phyloP scores from a whole-genome alignment of 2,797 vertebrate genomes.

The Anableps anableps region DNA sequence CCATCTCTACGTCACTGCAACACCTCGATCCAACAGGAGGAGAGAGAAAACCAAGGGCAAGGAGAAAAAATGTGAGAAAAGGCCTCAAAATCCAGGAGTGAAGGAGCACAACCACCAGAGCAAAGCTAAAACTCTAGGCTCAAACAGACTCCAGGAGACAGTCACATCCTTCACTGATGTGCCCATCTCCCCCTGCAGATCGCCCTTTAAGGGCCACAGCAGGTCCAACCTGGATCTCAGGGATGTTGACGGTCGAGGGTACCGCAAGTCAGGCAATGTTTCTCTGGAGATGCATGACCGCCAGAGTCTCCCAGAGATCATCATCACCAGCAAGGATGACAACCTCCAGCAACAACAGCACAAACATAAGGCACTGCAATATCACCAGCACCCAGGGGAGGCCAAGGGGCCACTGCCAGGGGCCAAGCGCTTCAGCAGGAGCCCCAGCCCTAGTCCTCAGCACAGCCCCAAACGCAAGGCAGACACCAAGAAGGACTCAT shows the following conservation, averaged over 20 bases:
- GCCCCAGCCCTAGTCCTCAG: constrained; percentile 18
- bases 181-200: constrained; percentile 85
- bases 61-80: constrained; percentile 62
- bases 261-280: constrained; percentile 35
- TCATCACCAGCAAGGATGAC: constrained; percentile 74
- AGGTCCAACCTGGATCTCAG: constrained; percentile 83
- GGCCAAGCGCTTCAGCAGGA: constrained; percentile 19
- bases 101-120: constrained; percentile 57
- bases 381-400: constrained; percentile 14
- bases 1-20: constrained; percentile 58
- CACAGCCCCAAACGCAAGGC: constrained; percentile 48
- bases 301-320: constrained; percentile 74
- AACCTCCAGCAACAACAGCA: constrained; percentile 39
- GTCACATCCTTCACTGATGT: constrained; percentile 88
- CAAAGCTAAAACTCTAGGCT: constrained; percentile 69
- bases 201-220: constrained; percentile 82
- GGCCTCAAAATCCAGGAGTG: constrained; percentile 37
- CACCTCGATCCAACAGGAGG: constrained; percentile 54
- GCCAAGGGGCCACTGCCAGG: constrained; percentile 57
- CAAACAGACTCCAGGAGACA: constrained; percentile 82
- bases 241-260: constrained; percentile 69
- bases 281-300: constrained; percentile 66
- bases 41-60: constrained; percentile 60
- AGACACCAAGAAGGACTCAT: constrained; percentile 47
- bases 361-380: background rate